Evolutionary conservation across 2,797 vertebrate genomes (phyloP).

Genomic region (Aeoliscus strigatus): DNA sequence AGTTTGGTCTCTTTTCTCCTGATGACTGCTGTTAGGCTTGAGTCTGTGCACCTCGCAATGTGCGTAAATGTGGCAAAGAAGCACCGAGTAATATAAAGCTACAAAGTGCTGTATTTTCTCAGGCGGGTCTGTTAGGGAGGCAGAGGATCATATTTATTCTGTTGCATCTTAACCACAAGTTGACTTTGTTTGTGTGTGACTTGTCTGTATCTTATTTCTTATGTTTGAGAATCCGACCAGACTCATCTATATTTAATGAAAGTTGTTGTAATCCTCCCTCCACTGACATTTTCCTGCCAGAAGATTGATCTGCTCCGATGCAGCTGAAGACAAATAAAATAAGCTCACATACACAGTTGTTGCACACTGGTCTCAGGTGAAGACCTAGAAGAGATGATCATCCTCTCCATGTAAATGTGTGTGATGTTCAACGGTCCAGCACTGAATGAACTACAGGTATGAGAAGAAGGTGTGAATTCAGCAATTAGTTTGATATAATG

Average conservation of each 20-base stretch:
- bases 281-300: conserved; percentile 25
- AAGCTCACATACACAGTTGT: too few species aligned
- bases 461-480: too few species aligned
- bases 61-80: conserved; percentile 1
- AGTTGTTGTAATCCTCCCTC: conserved; percentile 36
- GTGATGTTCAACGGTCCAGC: too few species aligned
- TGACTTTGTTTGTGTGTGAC: conserved; percentile 2
- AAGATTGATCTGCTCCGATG: conserved; percentile 26
- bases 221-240: conserved; percentile 30
- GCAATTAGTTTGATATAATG: too few species aligned
- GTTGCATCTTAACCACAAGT: background rate
- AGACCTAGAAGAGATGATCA: too few species aligned
- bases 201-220: conserved; percentile 1
- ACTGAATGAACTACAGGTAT: too few species aligned
- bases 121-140: conserved; percentile 14
- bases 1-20: conserved; percentile 31
- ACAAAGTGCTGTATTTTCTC: conserved; percentile 12
- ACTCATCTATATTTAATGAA: conserved; percentile 42
- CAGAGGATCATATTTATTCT: conserved; percentile 5
- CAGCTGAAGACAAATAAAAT: conserved; percentile 19
- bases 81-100: conserved; percentile 7
- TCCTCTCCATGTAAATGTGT: too few species aligned
- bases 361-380: too few species aligned
- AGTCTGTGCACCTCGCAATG: conserved; percentile 9
- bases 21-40: conserved; percentile 28